Percentiles rank a stretch among this genome's conserved stretches.
These are phyloP conservation scores for Archips crataeganus DNA, from an alignment of 2,888 invertebrate genomes.

Conservation along the genomic window DNA sequence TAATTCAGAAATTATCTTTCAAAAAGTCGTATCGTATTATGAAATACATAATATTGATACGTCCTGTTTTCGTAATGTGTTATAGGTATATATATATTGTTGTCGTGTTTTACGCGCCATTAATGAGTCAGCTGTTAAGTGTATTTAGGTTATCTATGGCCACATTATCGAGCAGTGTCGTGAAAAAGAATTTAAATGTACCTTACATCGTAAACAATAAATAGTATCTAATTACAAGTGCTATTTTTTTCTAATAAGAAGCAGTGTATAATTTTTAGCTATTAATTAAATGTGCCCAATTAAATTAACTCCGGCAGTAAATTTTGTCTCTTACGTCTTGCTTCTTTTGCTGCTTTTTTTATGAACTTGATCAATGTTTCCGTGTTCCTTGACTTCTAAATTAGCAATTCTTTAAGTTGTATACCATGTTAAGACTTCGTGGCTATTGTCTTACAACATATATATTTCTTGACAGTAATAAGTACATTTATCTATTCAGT, in stretches of 20 bases:
- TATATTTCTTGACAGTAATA: too few species aligned
- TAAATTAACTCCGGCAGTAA: constrained; percentile 3
- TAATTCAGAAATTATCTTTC: too few species aligned
- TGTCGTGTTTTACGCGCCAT: too few species aligned
- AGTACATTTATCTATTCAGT: constrained; percentile 2
- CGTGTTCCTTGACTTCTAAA: background rate
- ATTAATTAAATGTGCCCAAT: constrained; percentile 6
- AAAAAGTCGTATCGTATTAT: too few species aligned
- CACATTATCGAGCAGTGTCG: too few species aligned
- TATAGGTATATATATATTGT: too few species aligned
- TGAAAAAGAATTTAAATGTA: background rate
- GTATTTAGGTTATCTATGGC: too few species aligned
- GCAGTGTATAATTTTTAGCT: background rate
- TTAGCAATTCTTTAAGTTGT: background rate
- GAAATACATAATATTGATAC: too few species aligned
- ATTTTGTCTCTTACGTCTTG: background rate
- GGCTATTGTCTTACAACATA: background rate
- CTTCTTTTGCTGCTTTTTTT: constrained; percentile 8
- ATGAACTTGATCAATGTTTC: background rate
- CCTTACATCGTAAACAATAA: background rate
- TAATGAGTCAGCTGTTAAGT: too few species aligned
- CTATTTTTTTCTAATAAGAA: background rate
- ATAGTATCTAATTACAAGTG: background rate
- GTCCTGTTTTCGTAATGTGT: too few species aligned
- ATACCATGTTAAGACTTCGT: background rate